Evolutionary conservation across 1,140 invertebrate genomes (phyloP).

Genomic region (Drosophila gunungcola): DNA sequence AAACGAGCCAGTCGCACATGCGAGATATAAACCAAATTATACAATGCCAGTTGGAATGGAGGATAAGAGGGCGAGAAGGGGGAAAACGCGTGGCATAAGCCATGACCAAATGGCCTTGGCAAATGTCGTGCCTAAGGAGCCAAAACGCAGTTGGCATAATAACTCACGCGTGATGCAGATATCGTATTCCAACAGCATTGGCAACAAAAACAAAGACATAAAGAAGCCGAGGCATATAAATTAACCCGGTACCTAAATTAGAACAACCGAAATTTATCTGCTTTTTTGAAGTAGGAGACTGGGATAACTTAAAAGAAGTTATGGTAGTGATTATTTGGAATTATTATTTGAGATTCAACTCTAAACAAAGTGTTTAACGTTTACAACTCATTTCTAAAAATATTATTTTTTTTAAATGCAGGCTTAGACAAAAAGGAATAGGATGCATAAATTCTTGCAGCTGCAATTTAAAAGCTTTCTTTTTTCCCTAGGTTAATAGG

Average conservation of each 20-base stretch:
- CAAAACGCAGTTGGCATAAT: constrained; percentile 79
- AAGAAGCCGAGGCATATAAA: constrained; percentile 29
- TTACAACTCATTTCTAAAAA: no score
- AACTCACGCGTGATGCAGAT: constrained; percentile 75
- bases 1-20: constrained; percentile 59
- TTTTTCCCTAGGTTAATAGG: background rate
- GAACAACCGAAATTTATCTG: constrained; percentile 11
- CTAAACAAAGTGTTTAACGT: no score
- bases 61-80: constrained; percentile 7
- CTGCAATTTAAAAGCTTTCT: no score
- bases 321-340: background rate
- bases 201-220: constrained; percentile 30
- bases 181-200: constrained; percentile 29
- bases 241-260: constrained; percentile 34
- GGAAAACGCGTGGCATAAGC: constrained; percentile 41
- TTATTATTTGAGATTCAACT: no score
- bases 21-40: constrained; percentile 75
- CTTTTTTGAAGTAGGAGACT: background rate
- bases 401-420: no score
- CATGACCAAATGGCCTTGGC: constrained; percentile 77
- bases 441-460: no score
- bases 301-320: background rate
- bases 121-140: constrained; percentile 78
- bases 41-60: constrained; percentile 23
- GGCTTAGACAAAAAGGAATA: no score